Evolutionary conservation across 2,113 vertebrate genomes (phyloP).

Genomic region (Microcebus lehilahytsara): DNA sequence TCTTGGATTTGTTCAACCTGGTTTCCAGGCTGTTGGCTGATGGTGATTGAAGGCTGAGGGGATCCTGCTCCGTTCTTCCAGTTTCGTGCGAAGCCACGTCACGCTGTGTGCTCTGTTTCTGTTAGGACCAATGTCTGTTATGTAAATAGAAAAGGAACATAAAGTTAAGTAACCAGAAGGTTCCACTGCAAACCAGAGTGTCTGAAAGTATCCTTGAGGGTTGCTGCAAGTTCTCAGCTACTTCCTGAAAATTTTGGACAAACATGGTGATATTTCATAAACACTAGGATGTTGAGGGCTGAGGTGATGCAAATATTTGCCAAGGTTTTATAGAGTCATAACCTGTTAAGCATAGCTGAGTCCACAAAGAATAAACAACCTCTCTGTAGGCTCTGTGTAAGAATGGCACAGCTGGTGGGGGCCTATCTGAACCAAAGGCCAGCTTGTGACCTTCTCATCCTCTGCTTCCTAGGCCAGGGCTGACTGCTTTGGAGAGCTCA

Average conservation of each 20-base stretch:
- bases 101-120: neutral
- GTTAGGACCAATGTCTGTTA: neutral
- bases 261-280: neutral
- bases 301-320: constrained; percentile 23
- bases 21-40: neutral
- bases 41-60: neutral
- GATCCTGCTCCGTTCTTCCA: neutral
- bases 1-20: too few relatives aligned
- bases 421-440: neutral
- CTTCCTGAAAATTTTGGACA: neutral
- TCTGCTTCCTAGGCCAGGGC: accelerated
- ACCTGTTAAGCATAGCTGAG: neutral
- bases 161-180: neutral
- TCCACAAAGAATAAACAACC: neutral
- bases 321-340: neutral
- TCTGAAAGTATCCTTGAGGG: neutral
- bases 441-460: neutral
- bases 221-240: neutral
- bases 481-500: neutral
- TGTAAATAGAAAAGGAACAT: neutral
- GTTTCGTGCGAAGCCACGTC: neutral
- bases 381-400: accelerated
- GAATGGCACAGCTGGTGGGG: neutral
- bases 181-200: neutral
- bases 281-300: neutral